Percentiles rank a stretch among this genome's conserved stretches.
Conservation (phyloP, 2,797 vertebrate species). For the Centroberyx gerrardi region DNA sequence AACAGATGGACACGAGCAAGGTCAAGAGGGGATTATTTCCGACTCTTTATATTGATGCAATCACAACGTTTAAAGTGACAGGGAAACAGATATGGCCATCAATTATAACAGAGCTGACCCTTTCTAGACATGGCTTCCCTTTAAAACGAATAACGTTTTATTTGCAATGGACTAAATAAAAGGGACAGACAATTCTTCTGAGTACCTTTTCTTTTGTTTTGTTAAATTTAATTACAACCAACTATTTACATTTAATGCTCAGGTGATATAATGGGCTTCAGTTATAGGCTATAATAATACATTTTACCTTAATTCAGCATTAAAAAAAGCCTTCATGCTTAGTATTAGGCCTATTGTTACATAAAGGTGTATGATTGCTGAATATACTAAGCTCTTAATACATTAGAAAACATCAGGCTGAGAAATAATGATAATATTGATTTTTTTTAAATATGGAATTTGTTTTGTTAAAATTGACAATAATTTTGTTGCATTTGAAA, state of each 20-base stretch:
- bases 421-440: too few relatives aligned
- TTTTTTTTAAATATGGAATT: background rate
- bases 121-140: background rate
- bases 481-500: background rate
- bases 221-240: background rate
- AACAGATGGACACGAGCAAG: conserved; percentile 74
- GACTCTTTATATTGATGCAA: conserved; percentile 42
- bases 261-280: too few relatives aligned
- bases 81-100: background rate
- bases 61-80: conserved; percentile 33
- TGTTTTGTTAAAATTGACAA: background rate
- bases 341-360: too few relatives aligned
- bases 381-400: too few relatives aligned
- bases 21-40: conserved; percentile 72
- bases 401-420: background rate
- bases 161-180: too few relatives aligned
- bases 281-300: background rate
- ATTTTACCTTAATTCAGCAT: background rate
- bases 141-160: background rate
- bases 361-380: too few relatives aligned
- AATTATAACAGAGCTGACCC: background rate
- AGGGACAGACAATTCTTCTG: background rate
- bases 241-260: too few relatives aligned
- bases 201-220: background rate
- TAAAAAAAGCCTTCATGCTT: background rate